These are phyloP conservation scores for Malurus leucopterus DNA, from an alignment of 2,797 vertebrate genomes.

Conservation along the genomic window DNA sequence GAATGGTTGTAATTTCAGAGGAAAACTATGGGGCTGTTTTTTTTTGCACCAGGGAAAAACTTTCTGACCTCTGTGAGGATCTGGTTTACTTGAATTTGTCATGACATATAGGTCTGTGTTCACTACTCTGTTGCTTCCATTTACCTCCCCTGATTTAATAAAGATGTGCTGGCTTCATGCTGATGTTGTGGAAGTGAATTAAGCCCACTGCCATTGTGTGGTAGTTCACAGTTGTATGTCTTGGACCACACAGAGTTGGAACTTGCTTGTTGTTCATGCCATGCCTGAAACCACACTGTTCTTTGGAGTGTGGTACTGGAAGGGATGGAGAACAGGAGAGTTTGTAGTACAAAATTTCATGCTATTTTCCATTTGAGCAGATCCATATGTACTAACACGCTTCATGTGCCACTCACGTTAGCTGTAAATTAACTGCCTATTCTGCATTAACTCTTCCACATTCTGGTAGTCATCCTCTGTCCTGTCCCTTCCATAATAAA, in stretches of 20 bases:
- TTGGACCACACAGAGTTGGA: not conserved
- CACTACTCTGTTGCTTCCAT: not conserved
- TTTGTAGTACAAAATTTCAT: not conserved
- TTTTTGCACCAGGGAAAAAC: not conserved
- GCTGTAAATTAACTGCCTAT: not conserved
- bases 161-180: not conserved
- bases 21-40: not conserved
- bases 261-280: not conserved
- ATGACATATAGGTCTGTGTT: not conserved
- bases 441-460: rapidly evolving
- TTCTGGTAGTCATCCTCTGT: not conserved
- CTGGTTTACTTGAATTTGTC: not conserved
- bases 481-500: not conserved
- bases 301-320: not conserved
- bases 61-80: not conserved
- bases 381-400: not conserved
- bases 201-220: not conserved
- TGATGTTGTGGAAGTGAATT: not conserved
- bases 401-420: not conserved
- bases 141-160: not conserved
- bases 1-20: not conserved
- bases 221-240: not conserved
- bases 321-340: not conserved
- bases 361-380: not conserved
- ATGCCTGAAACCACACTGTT: not conserved